Evolutionary conservation across 2,113 vertebrate genomes (phyloP).

Genomic region (Columba livia): DNA sequence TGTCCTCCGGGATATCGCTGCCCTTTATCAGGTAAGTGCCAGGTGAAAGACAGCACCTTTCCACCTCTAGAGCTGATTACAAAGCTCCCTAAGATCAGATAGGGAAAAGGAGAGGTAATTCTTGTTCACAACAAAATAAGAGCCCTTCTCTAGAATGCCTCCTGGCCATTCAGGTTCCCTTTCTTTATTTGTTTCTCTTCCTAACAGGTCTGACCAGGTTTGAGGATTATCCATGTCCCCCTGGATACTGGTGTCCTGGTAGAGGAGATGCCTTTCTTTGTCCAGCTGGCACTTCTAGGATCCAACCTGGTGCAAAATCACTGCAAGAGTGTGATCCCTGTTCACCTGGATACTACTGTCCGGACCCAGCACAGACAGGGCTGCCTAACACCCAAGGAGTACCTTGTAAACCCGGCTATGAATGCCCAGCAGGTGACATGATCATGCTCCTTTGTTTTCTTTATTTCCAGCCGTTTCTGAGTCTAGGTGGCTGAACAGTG

Average conservation of each 20-base stretch:
- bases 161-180: background rate
- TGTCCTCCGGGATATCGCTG: slow-evolving; percentile 85
- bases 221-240: slow-evolving; percentile 79
- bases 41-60: slow-evolving; percentile 59
- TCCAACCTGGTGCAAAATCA: slow-evolving; percentile 79
- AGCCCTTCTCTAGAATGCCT: background rate
- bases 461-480: background rate
- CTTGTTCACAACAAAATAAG: accelerated
- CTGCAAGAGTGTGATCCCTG: slow-evolving; percentile 81
- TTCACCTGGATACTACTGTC: slow-evolving; percentile 83
- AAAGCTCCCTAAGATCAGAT: background rate
- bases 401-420: slow-evolving; percentile 83
- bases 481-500: too few relatives aligned
- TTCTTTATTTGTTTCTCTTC: background rate
- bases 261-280: slow-evolving; percentile 78
- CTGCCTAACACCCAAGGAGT: slow-evolving; percentile 79
- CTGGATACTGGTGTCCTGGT: slow-evolving; percentile 90
- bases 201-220: slow-evolving; percentile 78
- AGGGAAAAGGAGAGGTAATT: background rate
- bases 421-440: slow-evolving; percentile 83
- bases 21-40: slow-evolving; percentile 59
- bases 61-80: background rate
- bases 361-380: slow-evolving; percentile 73
- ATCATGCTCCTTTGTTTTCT: background rate
- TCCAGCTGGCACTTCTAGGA: slow-evolving; percentile 84